Percentiles rank a stretch among this genome's conserved stretches.
Evolutionary conservation across 2,113 vertebrate genomes (phyloP).

Genomic region (Nibea coibor): DNA sequence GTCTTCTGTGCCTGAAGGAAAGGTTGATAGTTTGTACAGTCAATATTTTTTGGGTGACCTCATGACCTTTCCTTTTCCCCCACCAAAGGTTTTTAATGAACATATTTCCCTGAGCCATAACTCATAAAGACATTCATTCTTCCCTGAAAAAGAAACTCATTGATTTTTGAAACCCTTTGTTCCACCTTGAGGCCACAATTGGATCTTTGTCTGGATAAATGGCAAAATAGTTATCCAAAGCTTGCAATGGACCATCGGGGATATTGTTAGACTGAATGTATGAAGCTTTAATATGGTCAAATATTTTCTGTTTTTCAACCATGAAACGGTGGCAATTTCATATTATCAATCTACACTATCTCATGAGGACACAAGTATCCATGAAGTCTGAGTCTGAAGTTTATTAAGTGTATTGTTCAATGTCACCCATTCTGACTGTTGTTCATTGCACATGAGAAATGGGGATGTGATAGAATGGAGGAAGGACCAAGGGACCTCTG

Average conservation of each 20-base stretch:
- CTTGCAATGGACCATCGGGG: neutral
- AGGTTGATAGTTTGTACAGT: too few species aligned
- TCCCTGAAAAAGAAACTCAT: neutral
- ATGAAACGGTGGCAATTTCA: neutral
- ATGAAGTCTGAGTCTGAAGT: neutral
- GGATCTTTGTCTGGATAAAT: neutral
- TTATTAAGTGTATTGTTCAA: constrained; percentile 34
- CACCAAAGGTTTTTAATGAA: constrained; percentile 4
- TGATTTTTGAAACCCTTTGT: constrained; percentile 15
- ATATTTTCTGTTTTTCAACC: neutral
- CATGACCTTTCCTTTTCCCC: neutral
- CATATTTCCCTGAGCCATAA: constrained; percentile 1
- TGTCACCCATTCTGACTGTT: constrained; percentile 35
- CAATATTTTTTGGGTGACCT: neutral
- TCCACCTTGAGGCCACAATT: neutral
- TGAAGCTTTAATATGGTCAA: neutral
- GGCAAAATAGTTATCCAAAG: neutral
- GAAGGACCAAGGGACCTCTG: neutral
- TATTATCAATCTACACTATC: neutral
- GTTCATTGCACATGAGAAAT: constrained; percentile 32
- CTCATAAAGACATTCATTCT: constrained; percentile 2
- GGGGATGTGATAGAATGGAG: constrained; percentile 9
- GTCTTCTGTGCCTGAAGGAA: too few species aligned
- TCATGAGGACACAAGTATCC: neutral
- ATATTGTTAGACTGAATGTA: neutral